Percentiles rank a stretch among this genome's conserved stretches.
These are phyloP conservation scores for Burhinus bistriatus DNA, from an alignment of 2,113 vertebrate species.

Conservation along the genomic window DNA sequence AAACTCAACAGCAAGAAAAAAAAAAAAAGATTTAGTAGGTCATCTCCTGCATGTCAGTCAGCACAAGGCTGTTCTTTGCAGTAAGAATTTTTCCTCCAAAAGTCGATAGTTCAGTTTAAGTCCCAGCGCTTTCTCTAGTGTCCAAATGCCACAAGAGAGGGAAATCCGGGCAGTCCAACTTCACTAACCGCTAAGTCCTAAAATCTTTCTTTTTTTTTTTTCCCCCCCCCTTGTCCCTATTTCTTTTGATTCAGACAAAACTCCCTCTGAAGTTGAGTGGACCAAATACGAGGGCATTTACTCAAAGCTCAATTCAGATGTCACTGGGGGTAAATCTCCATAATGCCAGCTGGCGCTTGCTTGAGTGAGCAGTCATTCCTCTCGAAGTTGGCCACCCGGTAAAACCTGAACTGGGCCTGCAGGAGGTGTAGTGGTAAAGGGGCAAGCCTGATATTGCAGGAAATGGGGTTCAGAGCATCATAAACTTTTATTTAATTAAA, in stretches of 20 bases:
- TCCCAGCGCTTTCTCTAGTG: neutral
- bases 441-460: neutral
- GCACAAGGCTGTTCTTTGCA: neutral
- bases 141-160: conserved; percentile 1
- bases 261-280: neutral
- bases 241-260: conserved; percentile 25
- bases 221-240: neutral
- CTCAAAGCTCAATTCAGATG: conserved; percentile 48
- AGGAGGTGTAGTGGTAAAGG: neutral
- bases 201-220: neutral
- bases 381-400: neutral
- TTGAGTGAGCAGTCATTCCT: conserved; percentile 34
- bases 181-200: neutral
- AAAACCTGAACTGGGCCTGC: neutral
- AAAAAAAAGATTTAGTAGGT: neutral
- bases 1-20: neutral
- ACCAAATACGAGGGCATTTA: conserved; percentile 5
- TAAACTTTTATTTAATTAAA: neutral
- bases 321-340: conserved; percentile 33
- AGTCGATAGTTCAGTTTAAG: neutral
- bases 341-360: conserved; percentile 29
- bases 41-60: neutral
- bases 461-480: neutral
- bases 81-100: neutral
- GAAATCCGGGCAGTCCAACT: neutral